Percentiles rank a stretch among this genome's conserved stretches.
These are phyloP conservation scores for Notolepis coatsorum DNA, from an alignment of 2,797 vertebrate genomes.

Conservation along the genomic window DNA sequence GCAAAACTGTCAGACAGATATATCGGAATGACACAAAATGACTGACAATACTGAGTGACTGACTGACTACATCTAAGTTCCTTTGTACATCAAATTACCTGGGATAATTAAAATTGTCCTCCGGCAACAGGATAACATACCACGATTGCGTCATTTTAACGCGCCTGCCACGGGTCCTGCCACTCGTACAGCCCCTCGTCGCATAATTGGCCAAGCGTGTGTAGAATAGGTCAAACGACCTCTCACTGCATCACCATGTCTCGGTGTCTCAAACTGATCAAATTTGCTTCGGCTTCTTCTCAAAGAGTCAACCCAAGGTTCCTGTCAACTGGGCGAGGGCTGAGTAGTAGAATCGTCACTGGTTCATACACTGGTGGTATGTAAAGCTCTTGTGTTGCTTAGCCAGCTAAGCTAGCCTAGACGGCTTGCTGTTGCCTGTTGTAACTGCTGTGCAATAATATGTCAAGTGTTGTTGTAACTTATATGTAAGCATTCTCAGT, in stretches of 20 bases:
- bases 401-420: conserved; percentile 28
- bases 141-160: conserved; percentile 53
- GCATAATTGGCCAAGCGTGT: conserved; percentile 34
- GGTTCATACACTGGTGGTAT: conserved; percentile 60
- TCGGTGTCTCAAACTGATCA: conserved; percentile 70
- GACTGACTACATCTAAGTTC: no score
- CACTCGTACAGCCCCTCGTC: background rate
- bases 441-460: background rate
- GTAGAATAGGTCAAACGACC: conserved; percentile 34
- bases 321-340: conserved; percentile 32
- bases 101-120: background rate
- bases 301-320: conserved; percentile 32
- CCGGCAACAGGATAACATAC: conserved; percentile 49
- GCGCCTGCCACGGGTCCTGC: conserved; percentile 43
- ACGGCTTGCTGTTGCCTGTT: background rate
- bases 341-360: conserved; percentile 29
- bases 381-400: background rate
- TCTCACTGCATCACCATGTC: conserved; percentile 62
- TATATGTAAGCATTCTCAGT: no score
- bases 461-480: no score
- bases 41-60: no score
- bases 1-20: no score
- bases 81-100: background rate
- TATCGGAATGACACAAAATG: no score
- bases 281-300: conserved; percentile 55